These are phyloP conservation scores for Heterotis niloticus DNA, from an alignment of 2,113 vertebrate genomes.

Conservation along the genomic window DNA sequence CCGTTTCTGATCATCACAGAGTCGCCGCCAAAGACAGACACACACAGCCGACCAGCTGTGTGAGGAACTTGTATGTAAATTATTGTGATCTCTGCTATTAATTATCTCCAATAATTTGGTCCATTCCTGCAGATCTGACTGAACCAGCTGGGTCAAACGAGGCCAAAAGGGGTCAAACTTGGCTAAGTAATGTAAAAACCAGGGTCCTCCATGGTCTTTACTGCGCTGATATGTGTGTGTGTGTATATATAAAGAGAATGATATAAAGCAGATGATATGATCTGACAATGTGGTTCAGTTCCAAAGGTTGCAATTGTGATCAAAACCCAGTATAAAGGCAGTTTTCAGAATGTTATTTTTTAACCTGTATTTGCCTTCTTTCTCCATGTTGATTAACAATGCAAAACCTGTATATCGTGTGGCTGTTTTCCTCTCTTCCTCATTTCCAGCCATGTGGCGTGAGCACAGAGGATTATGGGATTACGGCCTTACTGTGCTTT, in stretches of 20 bases:
- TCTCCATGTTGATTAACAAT: too few species aligned
- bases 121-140: neutral
- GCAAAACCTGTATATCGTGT: constrained; percentile 24
- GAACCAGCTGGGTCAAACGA: neutral
- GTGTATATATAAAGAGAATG: neutral
- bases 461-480: constrained; percentile 61
- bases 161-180: neutral
- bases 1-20: neutral
- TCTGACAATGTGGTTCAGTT: too few species aligned
- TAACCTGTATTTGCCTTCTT: too few species aligned
- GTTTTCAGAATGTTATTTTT: too few species aligned
- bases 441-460: constrained; percentile 45
- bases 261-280: too few species aligned
- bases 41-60: neutral
- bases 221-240: neutral
- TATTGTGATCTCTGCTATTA: neutral
- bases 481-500: constrained; percentile 98
- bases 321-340: too few species aligned
- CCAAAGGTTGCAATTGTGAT: too few species aligned
- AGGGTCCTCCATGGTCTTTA: too few species aligned
- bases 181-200: neutral
- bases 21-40: neutral
- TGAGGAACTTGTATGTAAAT: neutral
- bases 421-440: constrained; percentile 65
- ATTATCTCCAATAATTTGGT: too few species aligned